These are phyloP conservation scores for Stegophylla sp. DNA, from an alignment of 2,888 invertebrate species.

Conservation along the genomic window DNA sequence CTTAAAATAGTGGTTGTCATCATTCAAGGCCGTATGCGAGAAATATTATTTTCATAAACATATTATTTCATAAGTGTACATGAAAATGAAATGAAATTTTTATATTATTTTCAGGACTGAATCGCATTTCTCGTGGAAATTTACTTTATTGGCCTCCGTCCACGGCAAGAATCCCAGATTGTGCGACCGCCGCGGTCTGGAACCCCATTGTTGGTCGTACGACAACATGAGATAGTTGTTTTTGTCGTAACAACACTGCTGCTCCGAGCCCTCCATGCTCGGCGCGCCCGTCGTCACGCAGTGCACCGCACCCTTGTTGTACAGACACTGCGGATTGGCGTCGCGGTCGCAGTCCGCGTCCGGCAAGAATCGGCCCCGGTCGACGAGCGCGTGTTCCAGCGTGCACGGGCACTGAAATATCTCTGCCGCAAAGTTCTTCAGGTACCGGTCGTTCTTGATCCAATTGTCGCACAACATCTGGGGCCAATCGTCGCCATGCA, in stretches of 20 bases:
- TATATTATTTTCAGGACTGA: too few relatives aligned
- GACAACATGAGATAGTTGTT: constrained; percentile 90
- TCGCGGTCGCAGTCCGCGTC: constrained; percentile 91
- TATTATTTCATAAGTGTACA: too few relatives aligned
- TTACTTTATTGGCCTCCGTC: constrained; percentile 90
- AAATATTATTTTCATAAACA: too few relatives aligned
- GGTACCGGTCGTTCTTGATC: constrained; percentile 82
- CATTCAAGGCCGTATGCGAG: too few relatives aligned
- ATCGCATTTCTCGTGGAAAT: too few relatives aligned
- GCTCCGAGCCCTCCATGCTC: constrained; percentile 87
- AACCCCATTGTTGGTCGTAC: constrained; percentile 95
- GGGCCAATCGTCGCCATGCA: constrained; percentile 83
- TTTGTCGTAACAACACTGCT: constrained; percentile 97
- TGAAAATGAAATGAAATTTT: too few relatives aligned
- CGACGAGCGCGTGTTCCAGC: constrained; percentile 85
- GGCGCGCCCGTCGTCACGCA: constrained; percentile 91
- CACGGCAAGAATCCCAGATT: constrained; percentile 92
- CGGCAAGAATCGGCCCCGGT: constrained; percentile 91
- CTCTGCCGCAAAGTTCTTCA: constrained; percentile 85
- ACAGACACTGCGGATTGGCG: constrained; percentile 85
- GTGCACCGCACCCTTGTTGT: constrained; percentile 87
- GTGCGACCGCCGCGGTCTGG: constrained; percentile 82
- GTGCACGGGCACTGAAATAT: constrained; percentile 86
- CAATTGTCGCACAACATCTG: constrained; percentile 85
- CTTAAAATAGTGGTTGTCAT: too few relatives aligned